Base-by-base conservation (phyloP, 2,888 invertebrate species). In the Aleiodes leptofemur region DNA sequence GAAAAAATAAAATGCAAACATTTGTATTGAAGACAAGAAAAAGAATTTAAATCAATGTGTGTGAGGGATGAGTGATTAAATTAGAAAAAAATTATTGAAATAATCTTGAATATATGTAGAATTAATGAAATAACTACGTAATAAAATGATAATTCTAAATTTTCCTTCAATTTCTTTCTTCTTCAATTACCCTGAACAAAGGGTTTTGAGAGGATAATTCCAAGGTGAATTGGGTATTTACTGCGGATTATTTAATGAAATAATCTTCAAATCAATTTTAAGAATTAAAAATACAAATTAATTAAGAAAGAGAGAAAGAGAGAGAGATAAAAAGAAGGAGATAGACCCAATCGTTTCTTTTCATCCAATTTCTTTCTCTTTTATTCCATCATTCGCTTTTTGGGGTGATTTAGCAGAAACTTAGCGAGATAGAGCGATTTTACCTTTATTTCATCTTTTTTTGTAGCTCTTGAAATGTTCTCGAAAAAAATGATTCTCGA, bases 41-140 rank as follows among this genome's bases (percentile, higher is more conserved):
- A 8, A 38, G 8, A 38, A 38, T 8, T 43, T 43, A 9, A 8
- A 43, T 5, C 43, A 43, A 43, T 43, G 43, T 43, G 43, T 8
- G 11, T 43, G 43, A 43, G 4, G 43, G 7, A 43, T 43, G 43
- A 43, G 7, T 53, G 16, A 29, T 55, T 13, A 29, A 56, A 53
- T 14, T 43, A 43, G 43, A 23, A 5, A 23, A 23, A 51, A 29
- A 31, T 53, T 34, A n/a, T n/a, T 23, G 7, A 64, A 6, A 72
- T 23, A 48, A 71, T 56, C 31, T 9, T 14, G 29, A 14, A 71
- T 50, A 53, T 23, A 64, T 29, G 7, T 75, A 57, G 29, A 64
- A 51, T 7, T n/a, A 66, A 34, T 23, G 59, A 31, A 57, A 31
- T 57, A 31, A 59, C 29, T 59, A 59, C 34, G 13, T 11, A 56